phyloP scores from a whole-genome alignment of 2,888 invertebrate species.

The Heliconius cydno region DNA sequence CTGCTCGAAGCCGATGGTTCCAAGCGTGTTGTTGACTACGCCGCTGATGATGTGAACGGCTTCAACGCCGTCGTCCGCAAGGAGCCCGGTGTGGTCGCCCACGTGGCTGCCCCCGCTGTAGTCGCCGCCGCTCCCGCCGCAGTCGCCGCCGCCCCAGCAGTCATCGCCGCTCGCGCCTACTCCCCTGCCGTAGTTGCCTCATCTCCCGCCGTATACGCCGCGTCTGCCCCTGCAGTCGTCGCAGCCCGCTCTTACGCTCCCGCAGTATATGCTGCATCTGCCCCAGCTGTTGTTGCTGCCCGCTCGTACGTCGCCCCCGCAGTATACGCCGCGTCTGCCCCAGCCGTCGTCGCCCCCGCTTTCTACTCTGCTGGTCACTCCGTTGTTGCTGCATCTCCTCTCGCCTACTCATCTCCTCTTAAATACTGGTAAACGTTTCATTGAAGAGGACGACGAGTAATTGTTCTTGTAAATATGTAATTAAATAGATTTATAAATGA shows the following conservation, averaged over 20 bases:
- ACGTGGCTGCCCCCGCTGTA: constrained; percentile 54
- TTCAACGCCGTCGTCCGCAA: constrained; percentile 83
- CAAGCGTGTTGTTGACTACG: constrained; percentile 85
- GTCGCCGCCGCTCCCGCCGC: constrained; percentile 51
- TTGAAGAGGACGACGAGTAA: not conserved
- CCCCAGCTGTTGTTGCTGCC: constrained; percentile 49
- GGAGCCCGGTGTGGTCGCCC: constrained; percentile 67
- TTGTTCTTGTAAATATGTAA: constrained; percentile 17
- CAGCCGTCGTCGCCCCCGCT: constrained; percentile 43
- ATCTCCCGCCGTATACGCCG: constrained; percentile 50
- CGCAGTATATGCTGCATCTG: constrained; percentile 42
- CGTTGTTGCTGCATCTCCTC: constrained; percentile 16
- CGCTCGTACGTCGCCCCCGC: constrained; percentile 48
- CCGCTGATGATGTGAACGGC: constrained; percentile 72
- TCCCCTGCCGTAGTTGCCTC: constrained; percentile 52
- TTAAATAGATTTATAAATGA: constrained; percentile 17
- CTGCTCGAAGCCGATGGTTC: constrained; percentile 85
- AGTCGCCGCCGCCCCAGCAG: constrained; percentile 50
- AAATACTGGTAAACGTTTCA: constrained; percentile 17
- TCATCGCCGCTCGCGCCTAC: constrained; percentile 51
- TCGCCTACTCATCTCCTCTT: constrained; percentile 24
- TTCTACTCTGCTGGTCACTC: constrained; percentile 31
- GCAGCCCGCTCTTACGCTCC: constrained; percentile 49
- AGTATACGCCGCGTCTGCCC: constrained; percentile 40
- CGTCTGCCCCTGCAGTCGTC: constrained; percentile 47